Evolutionary conservation across 2,888 invertebrate genomes (phyloP).

Genomic region (Apotomis capreana): DNA sequence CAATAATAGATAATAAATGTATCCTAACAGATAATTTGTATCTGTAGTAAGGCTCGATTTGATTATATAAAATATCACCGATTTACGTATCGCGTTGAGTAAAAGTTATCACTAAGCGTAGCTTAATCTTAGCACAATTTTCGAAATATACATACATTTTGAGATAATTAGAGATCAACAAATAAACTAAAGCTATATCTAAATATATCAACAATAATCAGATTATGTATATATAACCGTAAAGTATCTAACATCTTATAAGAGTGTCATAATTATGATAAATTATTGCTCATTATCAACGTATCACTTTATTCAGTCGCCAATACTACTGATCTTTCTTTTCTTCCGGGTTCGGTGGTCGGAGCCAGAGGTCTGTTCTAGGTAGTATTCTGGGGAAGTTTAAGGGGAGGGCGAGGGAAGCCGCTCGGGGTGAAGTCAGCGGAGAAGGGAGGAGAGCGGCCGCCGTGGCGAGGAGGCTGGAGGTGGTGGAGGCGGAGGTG

Average conservation of each 20-base stretch:
- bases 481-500: conserved; percentile 46
- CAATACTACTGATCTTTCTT: conserved; percentile 61
- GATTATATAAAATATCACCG: conserved; percentile 76
- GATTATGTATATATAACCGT: conserved; percentile 44
- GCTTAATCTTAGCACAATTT: conserved; percentile 58
- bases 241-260: conserved; percentile 41
- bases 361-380: conserved; percentile 74
- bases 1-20: conserved; percentile 60
- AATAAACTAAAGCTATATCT: conserved; percentile 49
- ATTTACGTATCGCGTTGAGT: conserved; percentile 76
- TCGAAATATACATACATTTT: conserved; percentile 61
- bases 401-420: conserved; percentile 68
- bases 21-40: conserved; percentile 50
- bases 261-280: conserved; percentile 38
- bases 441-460: conserved; percentile 62
- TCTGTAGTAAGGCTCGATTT: conserved; percentile 70
- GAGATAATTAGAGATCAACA: conserved; percentile 72
- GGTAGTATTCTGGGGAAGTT: conserved; percentile 74
- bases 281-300: conserved; percentile 40
- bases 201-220: conserved; percentile 51
- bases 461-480: conserved; percentile 48
- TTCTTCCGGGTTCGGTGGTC: conserved; percentile 62
- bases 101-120: conserved; percentile 71
- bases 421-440: conserved; percentile 61
- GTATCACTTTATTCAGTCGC: conserved; percentile 31